Evolutionary conservation across 1,140 invertebrate species (phyloP).

Genomic region (Drosophila nigromelanica): DNA sequence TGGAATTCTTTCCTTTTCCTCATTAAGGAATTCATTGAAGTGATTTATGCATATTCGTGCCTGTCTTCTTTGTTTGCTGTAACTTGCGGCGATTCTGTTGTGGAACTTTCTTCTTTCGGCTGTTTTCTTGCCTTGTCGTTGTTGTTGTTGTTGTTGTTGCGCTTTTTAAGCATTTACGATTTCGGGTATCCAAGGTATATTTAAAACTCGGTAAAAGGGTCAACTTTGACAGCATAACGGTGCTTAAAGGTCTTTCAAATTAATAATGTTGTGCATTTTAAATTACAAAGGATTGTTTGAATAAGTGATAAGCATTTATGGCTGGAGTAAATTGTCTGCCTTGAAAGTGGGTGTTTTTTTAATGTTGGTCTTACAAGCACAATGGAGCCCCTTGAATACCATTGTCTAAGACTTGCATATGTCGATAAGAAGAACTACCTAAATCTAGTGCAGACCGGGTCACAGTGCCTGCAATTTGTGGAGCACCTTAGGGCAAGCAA

Average conservation of each 20-base stretch:
- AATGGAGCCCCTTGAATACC: slow-evolving; percentile 7
- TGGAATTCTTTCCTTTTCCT: neutral
- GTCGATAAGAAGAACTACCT: slow-evolving; percentile 34
- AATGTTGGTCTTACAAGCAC: no score
- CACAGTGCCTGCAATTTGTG: neutral
- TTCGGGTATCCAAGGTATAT: neutral
- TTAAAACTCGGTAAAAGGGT: slow-evolving; percentile 21
- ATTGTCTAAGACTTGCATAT: slow-evolving; percentile 10
- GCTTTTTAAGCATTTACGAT: neutral
- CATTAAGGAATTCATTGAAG: neutral
- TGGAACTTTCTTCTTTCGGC: slow-evolving; percentile 30
- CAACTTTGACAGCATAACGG: slow-evolving; percentile 21
- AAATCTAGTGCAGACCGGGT: slow-evolving; percentile 32
- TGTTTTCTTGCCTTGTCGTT: neutral
- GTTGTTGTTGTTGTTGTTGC: neutral
- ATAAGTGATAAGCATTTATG: slow-evolving; percentile 2
- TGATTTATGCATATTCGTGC: slow-evolving; percentile 3
- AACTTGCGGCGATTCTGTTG: neutral
- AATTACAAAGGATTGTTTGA: neutral
- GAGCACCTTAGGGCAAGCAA: neutral
- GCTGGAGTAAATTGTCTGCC: slow-evolving; percentile 6
- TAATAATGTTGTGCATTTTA: slow-evolving; percentile 8
- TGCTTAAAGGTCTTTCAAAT: neutral
- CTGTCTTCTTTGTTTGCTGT: neutral
- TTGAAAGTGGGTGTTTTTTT: slow-evolving; percentile 4